Base-by-base conservation (phyloP, 2,113 vertebrate species). In the Sprattus sprattus region DNA sequence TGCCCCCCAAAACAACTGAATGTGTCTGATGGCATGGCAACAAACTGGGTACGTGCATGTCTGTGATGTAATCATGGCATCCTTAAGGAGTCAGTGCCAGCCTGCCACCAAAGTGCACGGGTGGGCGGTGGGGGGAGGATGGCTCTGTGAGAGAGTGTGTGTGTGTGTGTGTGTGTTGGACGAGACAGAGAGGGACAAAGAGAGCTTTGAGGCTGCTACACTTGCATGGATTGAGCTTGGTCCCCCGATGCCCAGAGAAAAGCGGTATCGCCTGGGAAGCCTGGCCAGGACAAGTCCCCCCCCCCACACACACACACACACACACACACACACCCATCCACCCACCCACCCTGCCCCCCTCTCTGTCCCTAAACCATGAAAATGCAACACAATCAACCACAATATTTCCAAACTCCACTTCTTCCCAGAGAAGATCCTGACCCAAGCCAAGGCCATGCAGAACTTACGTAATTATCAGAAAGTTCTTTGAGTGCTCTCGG, bases 151-250 rank as follows among this genome's bases (percentile, higher is more conserved):
- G 54, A 1, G 4, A n/a, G 54, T 20, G 54, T 64, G 57, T 64
- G 57, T 64, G 22, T 60, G 54, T 60, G 54, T 82, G 50, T 82
- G 60, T 86, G 89, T 88, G 45, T 71, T 64, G 4, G 3, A 81
- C 54, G 25, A 52, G 18, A 46, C 75, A 45, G 71, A 39, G 28
- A 10, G 16, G 83, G 86, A 95, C 93, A 95, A 95, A 93, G 92
- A 87, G 85, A 82, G 89, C 93, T 91, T 95, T 94, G 90, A 94
- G 75, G 82, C 86, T 81, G 32, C 45, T 71, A 25, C n/a, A 28
- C 64, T 28, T 28, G 64, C 25, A 25, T 71, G 57, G 52, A 64
- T 7, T 8, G 20, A 22, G 22, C 22, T 64, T 9, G 28, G 64
- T 71, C 64, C 25, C 54, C 49, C 57, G 52, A 84, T 18, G 46